Evolutionary conservation across 2,888 invertebrate genomes (phyloP).

Genomic region (Synanthedon vespiformis): DNA sequence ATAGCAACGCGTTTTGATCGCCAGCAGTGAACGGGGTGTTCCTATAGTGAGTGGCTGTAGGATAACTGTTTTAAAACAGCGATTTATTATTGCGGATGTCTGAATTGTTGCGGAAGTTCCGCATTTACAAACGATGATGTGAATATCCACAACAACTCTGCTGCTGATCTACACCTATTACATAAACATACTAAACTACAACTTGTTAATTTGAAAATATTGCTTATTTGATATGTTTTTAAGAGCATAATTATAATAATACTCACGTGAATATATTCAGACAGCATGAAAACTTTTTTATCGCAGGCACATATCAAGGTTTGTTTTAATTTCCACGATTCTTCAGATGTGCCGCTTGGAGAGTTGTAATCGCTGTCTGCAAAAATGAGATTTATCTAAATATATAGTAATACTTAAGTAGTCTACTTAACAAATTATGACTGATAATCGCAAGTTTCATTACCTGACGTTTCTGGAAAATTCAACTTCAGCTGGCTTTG

Average conservation of each 20-base stretch:
- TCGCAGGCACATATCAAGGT: slow-evolving; percentile 62
- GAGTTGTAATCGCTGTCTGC: slow-evolving; percentile 59
- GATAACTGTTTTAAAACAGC: no score
- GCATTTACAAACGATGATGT: no score
- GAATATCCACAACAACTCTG: not conserved
- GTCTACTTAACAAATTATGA: not conserved
- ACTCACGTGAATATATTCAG: slow-evolving; percentile 54
- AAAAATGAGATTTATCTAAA: slow-evolving; percentile 5
- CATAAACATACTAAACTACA: not conserved
- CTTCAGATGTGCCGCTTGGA: slow-evolving; percentile 62
- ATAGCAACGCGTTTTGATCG: no score
- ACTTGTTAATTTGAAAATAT: slow-evolving; percentile 2
- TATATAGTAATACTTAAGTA: no score
- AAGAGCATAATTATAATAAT: not conserved
- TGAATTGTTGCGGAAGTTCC: no score
- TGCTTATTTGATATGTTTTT: not conserved
- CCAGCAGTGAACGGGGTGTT: no score
- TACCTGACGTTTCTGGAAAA: slow-evolving; percentile 50
- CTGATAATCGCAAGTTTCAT: slow-evolving; percentile 3
- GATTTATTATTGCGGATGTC: no score
- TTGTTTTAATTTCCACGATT: slow-evolving; percentile 61
- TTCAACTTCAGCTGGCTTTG: slow-evolving; percentile 42
- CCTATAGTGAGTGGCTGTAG: no score
- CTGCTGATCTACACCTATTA: not conserved
- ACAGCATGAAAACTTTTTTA: slow-evolving; percentile 61